phyloP scores from a whole-genome alignment of 2,888 invertebrate species.

The Drosophila eohydei region DNA sequence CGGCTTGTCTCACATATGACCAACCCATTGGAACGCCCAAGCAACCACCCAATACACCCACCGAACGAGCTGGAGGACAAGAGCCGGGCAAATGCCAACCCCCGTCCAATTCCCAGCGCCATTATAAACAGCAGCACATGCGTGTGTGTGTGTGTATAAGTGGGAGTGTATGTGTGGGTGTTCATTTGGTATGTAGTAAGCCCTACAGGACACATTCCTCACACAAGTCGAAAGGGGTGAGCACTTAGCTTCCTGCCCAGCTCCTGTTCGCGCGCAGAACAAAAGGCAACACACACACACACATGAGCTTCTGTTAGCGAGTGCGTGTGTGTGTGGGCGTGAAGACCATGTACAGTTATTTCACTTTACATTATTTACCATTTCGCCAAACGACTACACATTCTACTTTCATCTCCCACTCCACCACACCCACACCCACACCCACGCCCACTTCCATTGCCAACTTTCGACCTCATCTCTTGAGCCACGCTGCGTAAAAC shows the following conservation, averaged over 20 bases:
- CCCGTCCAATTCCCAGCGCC: slow-evolving; percentile 61
- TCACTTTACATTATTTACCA: slow-evolving; percentile 79
- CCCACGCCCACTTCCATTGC: too few relatives aligned
- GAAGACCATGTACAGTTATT: slow-evolving; percentile 77
- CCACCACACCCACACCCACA: too few relatives aligned
- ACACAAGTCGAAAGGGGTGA: slow-evolving; percentile 63
- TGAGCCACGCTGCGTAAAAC: slow-evolving; percentile 69
- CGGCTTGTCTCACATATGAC: slow-evolving; percentile 57
- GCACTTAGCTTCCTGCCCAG: slow-evolving; percentile 29
- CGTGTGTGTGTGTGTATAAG: slow-evolving; percentile 13
- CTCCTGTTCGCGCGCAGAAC: slow-evolving; percentile 46
- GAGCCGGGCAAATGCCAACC: slow-evolving; percentile 51
- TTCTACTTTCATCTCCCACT: neutral
- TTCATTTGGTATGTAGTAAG: slow-evolving; percentile 79
- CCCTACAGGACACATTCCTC: slow-evolving; percentile 81
- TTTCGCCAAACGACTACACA: slow-evolving; percentile 64
- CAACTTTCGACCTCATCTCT: neutral
- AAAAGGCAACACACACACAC: slow-evolving; percentile 59
- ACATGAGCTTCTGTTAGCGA: slow-evolving; percentile 7
- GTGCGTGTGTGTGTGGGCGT: slow-evolving; percentile 36
- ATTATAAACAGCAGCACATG: slow-evolving; percentile 60
- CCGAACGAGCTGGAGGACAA: slow-evolving; percentile 44
- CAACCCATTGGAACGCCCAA: slow-evolving; percentile 52
- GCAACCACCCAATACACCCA: slow-evolving; percentile 40
- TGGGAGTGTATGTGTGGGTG: slow-evolving; percentile 47